Percentiles rank a stretch among this genome's conserved stretches.
phyloP scores from a whole-genome alignment of 2,797 vertebrate species.

The Channa striata region DNA sequence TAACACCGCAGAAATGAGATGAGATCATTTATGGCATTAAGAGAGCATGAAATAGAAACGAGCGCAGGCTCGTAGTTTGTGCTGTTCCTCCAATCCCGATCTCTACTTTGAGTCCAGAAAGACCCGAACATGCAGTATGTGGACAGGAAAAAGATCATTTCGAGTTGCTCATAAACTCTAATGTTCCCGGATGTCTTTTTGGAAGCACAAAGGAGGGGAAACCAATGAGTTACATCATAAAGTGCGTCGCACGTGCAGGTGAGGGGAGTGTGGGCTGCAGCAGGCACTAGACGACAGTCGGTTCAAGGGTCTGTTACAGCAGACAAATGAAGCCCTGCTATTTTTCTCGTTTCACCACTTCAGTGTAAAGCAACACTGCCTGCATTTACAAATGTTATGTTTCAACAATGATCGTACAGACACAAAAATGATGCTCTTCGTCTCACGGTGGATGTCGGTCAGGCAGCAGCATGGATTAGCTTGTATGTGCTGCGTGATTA shows the following conservation, averaged over 20 bases:
- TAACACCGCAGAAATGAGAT: slow-evolving; percentile 48
- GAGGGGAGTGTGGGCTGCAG: neutral
- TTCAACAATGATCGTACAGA: too few relatives aligned
- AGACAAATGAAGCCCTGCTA: neutral
- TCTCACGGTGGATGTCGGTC: too few relatives aligned
- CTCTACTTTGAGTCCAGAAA: slow-evolving; percentile 23
- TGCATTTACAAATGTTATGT: too few relatives aligned
- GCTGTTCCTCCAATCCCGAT: slow-evolving; percentile 8
- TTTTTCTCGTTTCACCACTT: neutral
- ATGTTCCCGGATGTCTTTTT: neutral
- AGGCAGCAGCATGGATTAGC: too few relatives aligned
- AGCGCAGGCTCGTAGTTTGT: slow-evolving; percentile 25
- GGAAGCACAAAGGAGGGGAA: neutral
- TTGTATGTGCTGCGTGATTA: too few relatives aligned
- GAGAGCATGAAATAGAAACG: slow-evolving; percentile 50
- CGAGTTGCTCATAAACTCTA: neutral
- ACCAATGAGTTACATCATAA: neutral
- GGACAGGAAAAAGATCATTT: neutral
- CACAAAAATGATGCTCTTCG: too few relatives aligned
- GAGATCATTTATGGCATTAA: slow-evolving; percentile 65
- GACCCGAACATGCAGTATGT: neutral
- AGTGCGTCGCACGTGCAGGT: neutral
- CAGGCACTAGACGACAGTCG: neutral
- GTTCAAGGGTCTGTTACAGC: neutral
- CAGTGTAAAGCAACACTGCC: neutral